Base-by-base conservation (phyloP, 2,888 invertebrate genomes). In the Acanthosepion lycidas region DNA sequence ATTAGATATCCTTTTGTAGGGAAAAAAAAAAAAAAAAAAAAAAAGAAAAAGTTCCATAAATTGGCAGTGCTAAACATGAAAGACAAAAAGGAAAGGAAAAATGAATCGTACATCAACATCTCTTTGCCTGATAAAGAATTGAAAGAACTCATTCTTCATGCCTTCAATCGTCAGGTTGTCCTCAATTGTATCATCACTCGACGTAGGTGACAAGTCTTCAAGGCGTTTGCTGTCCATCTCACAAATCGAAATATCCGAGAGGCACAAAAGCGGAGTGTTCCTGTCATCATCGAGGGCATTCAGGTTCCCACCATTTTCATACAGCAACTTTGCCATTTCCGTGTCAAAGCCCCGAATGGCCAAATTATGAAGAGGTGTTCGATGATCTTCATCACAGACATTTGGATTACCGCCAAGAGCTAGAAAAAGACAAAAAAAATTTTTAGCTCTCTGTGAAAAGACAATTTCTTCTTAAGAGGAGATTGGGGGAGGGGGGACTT, bases 351-450 rank as follows among this genome's bases (percentile, higher is more conserved):
- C 96, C 59, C 94, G 95, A 49, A 96, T 95, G 26, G 96, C 96
- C 23, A 96, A 94, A 49, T 95, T 96, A 95, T 97, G 97, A 48
- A 97, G 95, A 6, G 96, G 96, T 8, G 97, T 96, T 95, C 96
- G 95, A 49, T 96, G 95, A 18, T 95, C 95, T 95, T 96, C 96
- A 94, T 97, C 96, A 55, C 94, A 94, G 18, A 97, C 95, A 94
- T 96, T 96, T 0, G 96, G 96, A 95, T 97, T 96, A 18, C 96
- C 97, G 23, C 97, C 96, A 95, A 96, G 95, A 93, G 96, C 97
- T 97, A 94, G 94, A 95, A 93, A 92, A 42, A 49, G 33, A 91
- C 42, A 55, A 48, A 0, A 94, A 59, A 15, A 20, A n/a, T n/a
- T 42, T 0, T 91, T 6, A n/a, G 8, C 26, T 91, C 42, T 91